Conservation (phyloP, 2,888 invertebrate genomes). For the Hypselothyrea guttata region DNA sequence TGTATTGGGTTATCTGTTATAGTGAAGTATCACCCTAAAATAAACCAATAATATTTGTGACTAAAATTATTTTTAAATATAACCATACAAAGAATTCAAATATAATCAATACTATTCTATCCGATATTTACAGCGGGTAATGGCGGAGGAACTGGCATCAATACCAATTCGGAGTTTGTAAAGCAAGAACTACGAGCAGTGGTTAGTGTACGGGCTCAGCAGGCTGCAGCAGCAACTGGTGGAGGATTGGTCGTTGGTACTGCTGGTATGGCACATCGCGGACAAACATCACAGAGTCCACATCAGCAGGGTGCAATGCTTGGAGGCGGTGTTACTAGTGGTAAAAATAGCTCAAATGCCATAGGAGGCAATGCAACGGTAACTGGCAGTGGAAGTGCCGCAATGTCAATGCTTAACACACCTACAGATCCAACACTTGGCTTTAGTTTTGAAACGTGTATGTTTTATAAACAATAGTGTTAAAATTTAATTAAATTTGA, state of each 20-base stretch:
- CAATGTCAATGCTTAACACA: constrained; percentile 80
- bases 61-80: constrained; percentile 45
- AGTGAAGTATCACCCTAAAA: constrained; percentile 53
- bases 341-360: constrained; percentile 79
- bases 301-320: constrained; percentile 80
- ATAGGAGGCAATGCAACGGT: constrained; percentile 71
- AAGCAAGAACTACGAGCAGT: constrained; percentile 94
- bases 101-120: too few species aligned
- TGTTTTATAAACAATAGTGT: constrained; percentile 51
- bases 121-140: constrained; percentile 57
- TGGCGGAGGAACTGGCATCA: constrained; percentile 82
- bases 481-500: background rate
- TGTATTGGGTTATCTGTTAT: constrained; percentile 61
- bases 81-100: too few species aligned
- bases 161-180: constrained; percentile 91
- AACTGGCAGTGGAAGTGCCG: constrained; percentile 65
- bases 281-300: constrained; percentile 81
- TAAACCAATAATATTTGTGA: constrained; percentile 46
- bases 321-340: constrained; percentile 60
- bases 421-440: constrained; percentile 81
- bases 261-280: constrained; percentile 67
- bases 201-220: constrained; percentile 90
- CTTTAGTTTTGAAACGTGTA: constrained; percentile 82
- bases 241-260: constrained; percentile 57
- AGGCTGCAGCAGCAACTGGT: constrained; percentile 77